Conservation (phyloP, 2,797 vertebrate species). For the Cheirogaleus major region DNA sequence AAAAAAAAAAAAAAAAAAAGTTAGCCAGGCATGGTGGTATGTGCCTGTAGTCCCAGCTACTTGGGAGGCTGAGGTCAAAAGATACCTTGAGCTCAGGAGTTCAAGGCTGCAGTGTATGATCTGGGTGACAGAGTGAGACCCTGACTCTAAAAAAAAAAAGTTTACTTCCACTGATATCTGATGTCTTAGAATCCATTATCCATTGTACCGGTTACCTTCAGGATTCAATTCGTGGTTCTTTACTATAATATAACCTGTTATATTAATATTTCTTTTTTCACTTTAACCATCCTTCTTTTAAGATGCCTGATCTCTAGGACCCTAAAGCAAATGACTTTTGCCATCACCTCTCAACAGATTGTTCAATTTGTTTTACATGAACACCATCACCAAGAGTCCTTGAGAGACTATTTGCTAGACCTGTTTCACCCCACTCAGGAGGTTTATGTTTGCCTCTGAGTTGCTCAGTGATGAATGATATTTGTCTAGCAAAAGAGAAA, state of each 20-base stretch:
- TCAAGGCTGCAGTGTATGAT: too few species aligned
- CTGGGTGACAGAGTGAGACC: too few species aligned
- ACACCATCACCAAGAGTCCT: background rate
- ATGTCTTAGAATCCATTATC: background rate
- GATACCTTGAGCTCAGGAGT: too few species aligned
- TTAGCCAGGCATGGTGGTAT: too few species aligned
- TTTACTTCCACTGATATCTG: background rate
- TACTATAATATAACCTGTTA: background rate
- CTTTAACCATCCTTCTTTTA: background rate
- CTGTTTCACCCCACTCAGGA: background rate
- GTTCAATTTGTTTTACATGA: constrained; percentile 19
- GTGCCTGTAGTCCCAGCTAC: too few species aligned
- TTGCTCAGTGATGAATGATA: constrained; percentile 6
- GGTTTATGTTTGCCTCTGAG: background rate
- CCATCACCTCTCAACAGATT: background rate
- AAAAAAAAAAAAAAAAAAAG: too few species aligned
- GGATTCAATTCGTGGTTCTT: constrained; percentile 12
- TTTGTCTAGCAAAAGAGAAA: constrained; percentile 8
- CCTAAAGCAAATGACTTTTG: constrained; percentile 17
- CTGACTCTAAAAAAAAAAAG: background rate
- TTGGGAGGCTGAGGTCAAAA: too few species aligned
- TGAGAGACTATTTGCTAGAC: constrained; percentile 1
- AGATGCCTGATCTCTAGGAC: background rate
- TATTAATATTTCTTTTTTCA: background rate
- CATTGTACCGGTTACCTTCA: background rate